Evolutionary conservation across 2,797 vertebrate genomes (phyloP), one percentile per base, ranked within the genome.

Genomic region (Anguilla anguilla): DNA sequence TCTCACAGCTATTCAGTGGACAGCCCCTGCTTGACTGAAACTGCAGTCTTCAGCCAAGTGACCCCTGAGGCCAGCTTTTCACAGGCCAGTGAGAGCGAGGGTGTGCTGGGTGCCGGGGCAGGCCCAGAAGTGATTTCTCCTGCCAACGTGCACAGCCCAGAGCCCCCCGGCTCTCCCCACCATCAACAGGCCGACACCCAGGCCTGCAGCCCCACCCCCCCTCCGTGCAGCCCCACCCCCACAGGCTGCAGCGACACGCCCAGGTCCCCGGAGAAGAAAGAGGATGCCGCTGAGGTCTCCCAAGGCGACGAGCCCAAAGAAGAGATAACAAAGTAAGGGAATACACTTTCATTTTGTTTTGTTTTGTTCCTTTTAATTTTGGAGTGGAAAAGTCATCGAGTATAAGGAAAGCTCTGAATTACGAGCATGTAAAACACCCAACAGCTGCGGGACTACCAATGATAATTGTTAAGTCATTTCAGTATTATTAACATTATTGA

Each of bases 241-340:
- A 31, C 31, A 4, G 53, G 2, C 9, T 2, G 25, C 69, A 35
- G n/a, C 25, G n/a, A 72, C 28, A 17, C 69, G 1, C 77, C 39
- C 15, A 51, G 43, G 22, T 31, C 79, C 7, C 46, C 1, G 46
- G 84, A 87, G 83, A 51, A 84, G 77, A 49, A 77, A 39, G 31
- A 15, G 43, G 88, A 88, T 39, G 72, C 51, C 0, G 22, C 46
- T n/a, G 59, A 83, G 39, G 86, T 79, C 51, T 9, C 84, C 83
- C 67, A 17, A 53, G 64, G 69, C 74, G 31, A 83, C 49, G 86
- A 51, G 2, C 4, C 55, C 53, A n/a, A 46, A 67, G 79, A 81
- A 64, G 87, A 88, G 72, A 43, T 84, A 17, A 86, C 69, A 82
- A 69, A 53, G 89, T 90, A 88, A 87, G 89, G n/a, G 17, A 82